Percentiles rank a stretch among this genome's conserved stretches.
Conservation (phyloP, 1,140 invertebrate genomes). For the Monochamus saltuarius region DNA sequence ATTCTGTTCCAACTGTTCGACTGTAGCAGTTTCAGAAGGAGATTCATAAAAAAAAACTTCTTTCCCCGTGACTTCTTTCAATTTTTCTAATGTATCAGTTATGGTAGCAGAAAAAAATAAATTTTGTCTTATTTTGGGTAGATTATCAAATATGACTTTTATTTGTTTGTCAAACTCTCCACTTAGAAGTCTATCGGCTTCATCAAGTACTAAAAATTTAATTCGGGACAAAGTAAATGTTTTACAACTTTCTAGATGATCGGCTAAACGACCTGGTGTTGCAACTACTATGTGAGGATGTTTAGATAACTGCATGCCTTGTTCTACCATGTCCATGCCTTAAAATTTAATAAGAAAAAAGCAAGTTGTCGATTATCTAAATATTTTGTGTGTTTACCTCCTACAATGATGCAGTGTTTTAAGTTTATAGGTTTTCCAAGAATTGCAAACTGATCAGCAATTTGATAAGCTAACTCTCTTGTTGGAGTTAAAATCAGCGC, state of each 20-base stretch:
- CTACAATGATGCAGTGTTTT: constrained; percentile 81
- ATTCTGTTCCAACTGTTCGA: constrained; percentile 83
- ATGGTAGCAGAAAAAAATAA: constrained; percentile 96
- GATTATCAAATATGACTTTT: constrained; percentile 74
- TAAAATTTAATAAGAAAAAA: neutral
- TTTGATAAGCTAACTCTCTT: constrained; percentile 91
- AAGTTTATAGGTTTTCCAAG: constrained; percentile 83
- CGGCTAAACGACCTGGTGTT: constrained; percentile 86
- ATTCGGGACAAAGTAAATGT: constrained; percentile 80
- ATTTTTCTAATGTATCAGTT: constrained; percentile 77
- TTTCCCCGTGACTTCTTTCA: constrained; percentile 63
- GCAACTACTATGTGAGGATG: constrained; percentile 93
- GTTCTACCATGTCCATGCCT: constrained; percentile 86
- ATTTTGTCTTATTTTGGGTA: constrained; percentile 82
- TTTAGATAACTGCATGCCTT: constrained; percentile 82
- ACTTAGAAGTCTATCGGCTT: constrained; percentile 75
- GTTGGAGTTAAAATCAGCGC: constrained; percentile 95
- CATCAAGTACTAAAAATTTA: constrained; percentile 87
- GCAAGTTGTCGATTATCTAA: too few species aligned
- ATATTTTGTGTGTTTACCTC: constrained; percentile 57
- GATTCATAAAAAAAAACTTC: constrained; percentile 67
- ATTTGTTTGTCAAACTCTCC: constrained; percentile 81
- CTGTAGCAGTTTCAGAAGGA: constrained; percentile 73
- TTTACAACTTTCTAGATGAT: constrained; percentile 83
- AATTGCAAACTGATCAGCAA: constrained; percentile 89